Base-by-base conservation (phyloP, 2,113 vertebrate species). In the Channa maculata region DNA sequence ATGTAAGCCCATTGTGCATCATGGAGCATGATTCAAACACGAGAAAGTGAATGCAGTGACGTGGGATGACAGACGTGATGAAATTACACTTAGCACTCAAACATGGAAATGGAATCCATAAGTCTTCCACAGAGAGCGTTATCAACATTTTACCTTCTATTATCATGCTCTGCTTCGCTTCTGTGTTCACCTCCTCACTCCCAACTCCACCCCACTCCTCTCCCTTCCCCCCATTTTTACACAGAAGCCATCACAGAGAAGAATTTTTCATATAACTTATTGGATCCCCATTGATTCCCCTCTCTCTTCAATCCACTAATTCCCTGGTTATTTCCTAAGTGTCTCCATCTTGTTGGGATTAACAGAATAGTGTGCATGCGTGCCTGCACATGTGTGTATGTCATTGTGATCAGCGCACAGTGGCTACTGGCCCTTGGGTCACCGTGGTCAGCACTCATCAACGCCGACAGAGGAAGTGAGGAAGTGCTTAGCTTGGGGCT, bases 311-410 rank as follows among this genome's bases (percentile, higher is more conserved):
- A 89, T 91, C 84, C 86, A 90, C 87, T 90, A 90, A 94, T 93
- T 92, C 90, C 85, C 78, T 85, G 87, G 92, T 92, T 93, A 91
- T 95, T 94, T 94, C 88, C 89, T 91, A 91, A 94, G 89, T 92
- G 92, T 92, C 89, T 90, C 70, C 52, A 34, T 77, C 86, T 88
- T 79, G 77, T 78, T 84, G 85, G 82, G 79, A 90, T 90, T 90
- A 92, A 90, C 82, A 84, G 87, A 84, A 61, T n/a, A 8, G 53
- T n/a, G 63, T 79, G 65, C 65, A 75, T 66, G 65, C 38, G 79
- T 46, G 77, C 43, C 63, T 50, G 44, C 2, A 33, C 5, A 53
- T 39, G 59, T 51, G 71, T 38, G 68, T 62, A 75, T 81, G 65
- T 84, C 24, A 36, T 61, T 68, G 51, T 80, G 89, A 79, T 88